phyloP scores from a whole-genome alignment of 2,113 vertebrate species.

The Thymallus thymallus region DNA sequence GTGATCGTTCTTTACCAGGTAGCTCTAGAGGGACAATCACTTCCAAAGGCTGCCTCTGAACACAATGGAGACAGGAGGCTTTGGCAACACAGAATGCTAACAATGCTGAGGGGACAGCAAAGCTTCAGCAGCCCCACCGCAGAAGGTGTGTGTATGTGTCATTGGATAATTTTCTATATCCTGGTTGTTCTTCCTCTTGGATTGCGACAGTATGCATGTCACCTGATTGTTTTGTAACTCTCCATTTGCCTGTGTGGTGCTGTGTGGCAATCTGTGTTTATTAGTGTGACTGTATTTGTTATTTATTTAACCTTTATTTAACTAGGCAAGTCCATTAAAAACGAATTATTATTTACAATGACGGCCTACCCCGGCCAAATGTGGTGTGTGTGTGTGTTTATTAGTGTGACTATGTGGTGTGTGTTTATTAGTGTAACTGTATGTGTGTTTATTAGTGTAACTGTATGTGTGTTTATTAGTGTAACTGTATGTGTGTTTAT shows the following conservation, averaged over 20 bases:
- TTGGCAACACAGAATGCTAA: slow-evolving; percentile 66
- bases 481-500: too few species aligned
- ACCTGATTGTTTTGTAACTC: not conserved
- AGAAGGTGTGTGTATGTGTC: slow-evolving; percentile 34
- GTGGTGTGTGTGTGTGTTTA: too few species aligned
- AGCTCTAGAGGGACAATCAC: slow-evolving; percentile 65
- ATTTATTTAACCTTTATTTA: too few species aligned
- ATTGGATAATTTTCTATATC: too few species aligned
- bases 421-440: too few species aligned
- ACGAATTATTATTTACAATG: too few species aligned
- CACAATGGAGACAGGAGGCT: slow-evolving; percentile 67
- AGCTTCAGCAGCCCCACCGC: slow-evolving; percentile 20
- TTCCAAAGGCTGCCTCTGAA: slow-evolving; percentile 65
- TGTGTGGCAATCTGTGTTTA: slow-evolving; percentile 4
- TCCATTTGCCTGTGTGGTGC: not conserved
- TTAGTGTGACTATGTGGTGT: too few species aligned
- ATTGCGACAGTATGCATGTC: not conserved
- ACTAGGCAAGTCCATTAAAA: too few species aligned
- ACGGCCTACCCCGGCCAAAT: too few species aligned
- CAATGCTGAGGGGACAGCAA: slow-evolving; percentile 45
- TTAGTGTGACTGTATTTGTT: not conserved
- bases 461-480: too few species aligned
- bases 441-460: too few species aligned
- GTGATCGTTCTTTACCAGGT: slow-evolving; percentile 57
- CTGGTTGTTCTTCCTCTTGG: too few species aligned